Evolutionary conservation across 2,888 invertebrate species (phyloP).

Genomic region (Harpagoxenus sublaevis): DNA sequence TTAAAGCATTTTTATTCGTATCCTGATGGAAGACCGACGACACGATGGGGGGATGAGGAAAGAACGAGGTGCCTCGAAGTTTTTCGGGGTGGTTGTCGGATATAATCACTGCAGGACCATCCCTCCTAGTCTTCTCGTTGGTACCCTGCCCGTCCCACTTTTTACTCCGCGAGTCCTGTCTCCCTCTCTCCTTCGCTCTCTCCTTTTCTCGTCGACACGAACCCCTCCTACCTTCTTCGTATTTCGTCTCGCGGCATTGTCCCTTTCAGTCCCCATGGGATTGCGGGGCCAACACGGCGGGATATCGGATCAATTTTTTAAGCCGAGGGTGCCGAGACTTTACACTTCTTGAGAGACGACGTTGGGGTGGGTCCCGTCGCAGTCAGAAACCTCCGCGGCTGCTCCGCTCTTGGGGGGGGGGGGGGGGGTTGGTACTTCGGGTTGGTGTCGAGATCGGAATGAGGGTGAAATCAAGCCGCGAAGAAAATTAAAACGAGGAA

Average conservation of each 20-base stretch:
- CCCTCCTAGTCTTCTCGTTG: slow-evolving; percentile 70
- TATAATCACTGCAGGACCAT: slow-evolving; percentile 82
- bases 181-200: slow-evolving; percentile 43
- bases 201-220: slow-evolving; percentile 3
- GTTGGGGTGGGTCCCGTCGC: slow-evolving; percentile 42
- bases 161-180: slow-evolving; percentile 41
- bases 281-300: slow-evolving; percentile 84
- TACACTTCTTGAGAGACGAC: slow-evolving; percentile 83
- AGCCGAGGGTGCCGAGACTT: slow-evolving; percentile 86
- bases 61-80: slow-evolving; percentile 75
- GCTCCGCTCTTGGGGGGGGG: slow-evolving; percentile 55
- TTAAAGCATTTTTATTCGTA: slow-evolving; percentile 82
- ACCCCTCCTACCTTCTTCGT: slow-evolving; percentile 69
- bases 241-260: slow-evolving; percentile 83
- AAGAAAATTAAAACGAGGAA: slow-evolving; percentile 86
- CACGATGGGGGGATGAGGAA: slow-evolving; percentile 60
- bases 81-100: slow-evolving; percentile 81
- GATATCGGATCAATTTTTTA: slow-evolving; percentile 87
- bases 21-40: slow-evolving; percentile 71
- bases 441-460: slow-evolving; percentile 37
- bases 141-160: slow-evolving; percentile 59
- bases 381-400: slow-evolving; percentile 37
- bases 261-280: slow-evolving; percentile 83
- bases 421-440: slow-evolving; percentile 59
- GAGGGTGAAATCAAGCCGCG: slow-evolving; percentile 85